phyloP scores from a whole-genome alignment of 35 echinoderm and acorn worm genomes.

The Eucidaris tribuloides region DNA sequence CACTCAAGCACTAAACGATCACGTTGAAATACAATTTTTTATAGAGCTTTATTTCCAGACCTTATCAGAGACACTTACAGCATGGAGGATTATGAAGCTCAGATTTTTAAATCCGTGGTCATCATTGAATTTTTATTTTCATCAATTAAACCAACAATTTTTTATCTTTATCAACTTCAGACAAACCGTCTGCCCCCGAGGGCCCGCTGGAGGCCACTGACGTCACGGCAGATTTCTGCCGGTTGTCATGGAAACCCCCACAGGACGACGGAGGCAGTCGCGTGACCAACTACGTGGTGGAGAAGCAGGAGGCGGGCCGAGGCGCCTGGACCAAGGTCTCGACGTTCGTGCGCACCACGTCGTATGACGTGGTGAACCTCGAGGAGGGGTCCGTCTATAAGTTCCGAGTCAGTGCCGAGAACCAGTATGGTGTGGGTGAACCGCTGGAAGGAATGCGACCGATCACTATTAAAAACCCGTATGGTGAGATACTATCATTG shows the following conservation, averaged over 20 bases:
- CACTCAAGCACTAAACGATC: no score
- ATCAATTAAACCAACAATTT: no score
- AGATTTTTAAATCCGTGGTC: no score
- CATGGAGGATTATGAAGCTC: no score
- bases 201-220: slow-evolving; percentile 89
- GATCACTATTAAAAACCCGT: slow-evolving; percentile 65
- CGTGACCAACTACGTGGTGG: slow-evolving; percentile 94
- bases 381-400: slow-evolving; percentile 72
- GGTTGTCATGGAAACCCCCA: slow-evolving; percentile 98
- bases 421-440: slow-evolving; percentile 81
- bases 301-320: slow-evolving; percentile 68
- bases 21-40: no score
- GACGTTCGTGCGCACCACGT: slow-evolving; percentile 64
- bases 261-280: slow-evolving; percentile 94
- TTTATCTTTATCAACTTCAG: no score
- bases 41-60: no score
- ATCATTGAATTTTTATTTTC: no score
- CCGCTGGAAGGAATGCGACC: slow-evolving; percentile 57
- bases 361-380: slow-evolving; percentile 67
- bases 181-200: slow-evolving; percentile 78
- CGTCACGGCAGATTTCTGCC: slow-evolving; percentile 88
- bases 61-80: no score
- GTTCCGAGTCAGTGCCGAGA: slow-evolving; percentile 90
- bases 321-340: slow-evolving; percentile 85
- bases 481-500: slow-evolving; percentile 77